Conservation (phyloP, 2,888 invertebrate genomes). For the Dryobota labecula region DNA sequence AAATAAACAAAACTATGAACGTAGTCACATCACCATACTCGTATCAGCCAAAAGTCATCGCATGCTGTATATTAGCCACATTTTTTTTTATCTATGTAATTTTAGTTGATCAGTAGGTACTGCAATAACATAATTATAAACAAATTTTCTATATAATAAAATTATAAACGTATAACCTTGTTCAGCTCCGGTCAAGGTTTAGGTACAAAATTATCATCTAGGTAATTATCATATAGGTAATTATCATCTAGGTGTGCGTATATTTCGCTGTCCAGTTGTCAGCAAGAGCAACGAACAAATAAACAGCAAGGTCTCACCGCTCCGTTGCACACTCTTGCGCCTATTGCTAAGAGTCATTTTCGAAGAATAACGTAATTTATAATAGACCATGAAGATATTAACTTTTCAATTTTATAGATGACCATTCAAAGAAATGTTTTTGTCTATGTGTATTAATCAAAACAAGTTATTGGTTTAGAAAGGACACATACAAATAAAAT, state of each 20-base stretch:
- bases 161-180: slow-evolving; percentile 23
- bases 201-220: too few relatives aligned
- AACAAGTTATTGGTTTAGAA: slow-evolving; percentile 42
- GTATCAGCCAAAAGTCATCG: neutral
- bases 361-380: slow-evolving; percentile 33
- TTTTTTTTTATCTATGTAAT: neutral
- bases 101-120: neutral
- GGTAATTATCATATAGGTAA: too few relatives aligned
- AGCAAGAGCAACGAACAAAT: slow-evolving; percentile 61
- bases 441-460: slow-evolving; percentile 18
- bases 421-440: slow-evolving; percentile 31
- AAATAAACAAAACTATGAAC: slow-evolving; percentile 1
- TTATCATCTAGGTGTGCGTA: slow-evolving; percentile 14
- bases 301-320: slow-evolving; percentile 67
- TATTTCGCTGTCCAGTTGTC: slow-evolving; percentile 33
- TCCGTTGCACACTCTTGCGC: slow-evolving; percentile 44
- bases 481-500: slow-evolving; percentile 34
- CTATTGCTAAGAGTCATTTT: slow-evolving; percentile 24
- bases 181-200: slow-evolving; percentile 45
- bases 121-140: neutral
- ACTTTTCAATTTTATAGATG: slow-evolving; percentile 19
- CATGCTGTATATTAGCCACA: neutral
- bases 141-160: neutral
- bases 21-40: neutral
- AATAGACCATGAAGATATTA: slow-evolving; percentile 46